phyloP scores from a whole-genome alignment of 1,140 invertebrate genomes.

The Orchesella cincta region DNA sequence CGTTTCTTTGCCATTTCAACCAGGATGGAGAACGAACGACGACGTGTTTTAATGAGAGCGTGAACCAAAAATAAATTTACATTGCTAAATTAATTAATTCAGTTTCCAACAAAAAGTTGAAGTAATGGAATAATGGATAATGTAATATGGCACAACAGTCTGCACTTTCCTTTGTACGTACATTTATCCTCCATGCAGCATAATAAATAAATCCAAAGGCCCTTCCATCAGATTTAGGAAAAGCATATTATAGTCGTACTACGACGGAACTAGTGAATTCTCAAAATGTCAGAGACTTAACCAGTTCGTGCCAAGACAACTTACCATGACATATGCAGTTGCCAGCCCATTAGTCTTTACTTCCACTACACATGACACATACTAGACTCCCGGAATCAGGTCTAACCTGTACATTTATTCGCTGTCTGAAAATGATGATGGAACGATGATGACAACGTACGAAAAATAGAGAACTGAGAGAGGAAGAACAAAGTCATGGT shows the following conservation, averaged over 20 bases:
- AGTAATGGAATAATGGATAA: no score
- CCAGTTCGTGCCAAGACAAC: background rate
- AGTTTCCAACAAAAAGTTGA: background rate
- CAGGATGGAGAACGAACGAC: no score
- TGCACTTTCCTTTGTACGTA: no score
- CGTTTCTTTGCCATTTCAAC: no score
- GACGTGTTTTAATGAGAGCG: no score
- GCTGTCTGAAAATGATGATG: background rate
- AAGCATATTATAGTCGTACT: no score
- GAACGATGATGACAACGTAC: background rate
- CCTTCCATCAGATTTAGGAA: no score
- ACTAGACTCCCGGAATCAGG: background rate
- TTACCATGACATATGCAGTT: constrained; percentile 4
- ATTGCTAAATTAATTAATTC: background rate
- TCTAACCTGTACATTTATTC: background rate
- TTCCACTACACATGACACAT: background rate
- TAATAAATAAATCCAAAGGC: no score
- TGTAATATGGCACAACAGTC: no score
- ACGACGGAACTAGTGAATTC: no score
- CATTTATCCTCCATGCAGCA: no score
- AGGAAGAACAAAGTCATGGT: constrained; percentile 11
- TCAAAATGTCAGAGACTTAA: constrained; percentile 1
- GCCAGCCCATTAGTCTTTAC: constrained; percentile 9
- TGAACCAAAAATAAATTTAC: background rate
- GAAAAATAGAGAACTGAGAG: background rate